These are phyloP conservation scores for Lepidotrigona ventralis DNA, from an alignment of 1,140 invertebrate genomes.

Conservation along the genomic window DNA sequence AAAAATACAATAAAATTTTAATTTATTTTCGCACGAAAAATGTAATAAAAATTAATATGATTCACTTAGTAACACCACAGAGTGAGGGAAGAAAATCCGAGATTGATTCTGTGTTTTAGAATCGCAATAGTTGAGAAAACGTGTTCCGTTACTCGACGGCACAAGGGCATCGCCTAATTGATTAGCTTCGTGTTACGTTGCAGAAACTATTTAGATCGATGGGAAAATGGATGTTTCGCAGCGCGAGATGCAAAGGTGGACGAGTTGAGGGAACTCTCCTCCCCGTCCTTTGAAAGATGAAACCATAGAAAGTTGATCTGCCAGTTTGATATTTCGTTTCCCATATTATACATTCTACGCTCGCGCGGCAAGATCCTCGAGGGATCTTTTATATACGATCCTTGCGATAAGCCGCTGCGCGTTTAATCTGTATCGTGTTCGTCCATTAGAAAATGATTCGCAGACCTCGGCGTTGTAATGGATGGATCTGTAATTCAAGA, in stretches of 20 bases:
- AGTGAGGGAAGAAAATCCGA: background rate
- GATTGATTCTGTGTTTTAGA: background rate
- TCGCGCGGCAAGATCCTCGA: too few species aligned
- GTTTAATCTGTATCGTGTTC: background rate
- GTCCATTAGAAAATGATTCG: background rate
- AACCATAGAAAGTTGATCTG: background rate
- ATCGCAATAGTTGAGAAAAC: too few species aligned
- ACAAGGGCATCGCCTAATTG: background rate
- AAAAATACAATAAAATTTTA: too few species aligned
- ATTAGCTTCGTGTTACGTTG: background rate
- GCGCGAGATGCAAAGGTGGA: background rate
- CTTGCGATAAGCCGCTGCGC: too few species aligned
- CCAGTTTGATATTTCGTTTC: slow-evolving; percentile 14
- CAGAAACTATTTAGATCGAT: background rate
- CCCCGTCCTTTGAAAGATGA: background rate
- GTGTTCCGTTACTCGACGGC: background rate
- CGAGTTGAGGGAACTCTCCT: background rate
- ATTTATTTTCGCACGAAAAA: too few species aligned
- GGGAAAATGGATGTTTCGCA: background rate
- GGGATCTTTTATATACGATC: background rate
- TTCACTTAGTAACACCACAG: too few species aligned
- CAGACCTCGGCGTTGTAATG: background rate
- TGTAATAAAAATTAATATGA: too few species aligned
- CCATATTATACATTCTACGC: too few species aligned
- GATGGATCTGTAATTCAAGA: background rate